Percentiles rank a stretch among this genome's conserved stretches.
Evolutionary conservation across 2,797 vertebrate species (phyloP).

Genomic region (Delichon dasypus): DNA sequence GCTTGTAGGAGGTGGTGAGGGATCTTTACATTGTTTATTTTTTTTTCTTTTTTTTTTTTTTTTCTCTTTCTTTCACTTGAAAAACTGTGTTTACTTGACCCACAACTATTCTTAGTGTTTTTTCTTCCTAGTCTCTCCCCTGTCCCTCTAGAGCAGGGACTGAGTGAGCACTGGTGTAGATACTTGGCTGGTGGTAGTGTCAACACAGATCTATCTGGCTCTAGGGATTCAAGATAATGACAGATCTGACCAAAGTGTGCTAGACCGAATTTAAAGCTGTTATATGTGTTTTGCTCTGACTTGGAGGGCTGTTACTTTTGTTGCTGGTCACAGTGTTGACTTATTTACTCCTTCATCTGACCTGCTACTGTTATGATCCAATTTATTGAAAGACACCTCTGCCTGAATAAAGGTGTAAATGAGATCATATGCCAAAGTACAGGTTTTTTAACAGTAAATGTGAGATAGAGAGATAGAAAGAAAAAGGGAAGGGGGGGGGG

Average conservation of each 20-base stretch:
- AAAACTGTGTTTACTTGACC: background rate
- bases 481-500: background rate
- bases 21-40: fast-evolving
- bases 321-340: background rate
- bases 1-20: background rate
- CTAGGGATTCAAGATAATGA: background rate
- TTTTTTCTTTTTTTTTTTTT: fast-evolving
- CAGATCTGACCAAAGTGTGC: background rate
- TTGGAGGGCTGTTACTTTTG: background rate
- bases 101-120: background rate
- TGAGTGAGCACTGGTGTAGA: background rate
- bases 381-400: background rate
- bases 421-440: background rate
- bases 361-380: background rate
- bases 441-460: background rate
- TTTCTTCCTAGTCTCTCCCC: background rate
- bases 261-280: background rate
- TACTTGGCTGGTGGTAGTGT: background rate
- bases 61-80: background rate
- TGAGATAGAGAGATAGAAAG: background rate
- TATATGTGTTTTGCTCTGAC: background rate
- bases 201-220: background rate
- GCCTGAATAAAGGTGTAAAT: background rate
- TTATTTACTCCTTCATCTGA: background rate
- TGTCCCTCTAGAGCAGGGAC: background rate